phyloP scores from a whole-genome alignment of 2,888 invertebrate species.

The Congeria kusceri region DNA sequence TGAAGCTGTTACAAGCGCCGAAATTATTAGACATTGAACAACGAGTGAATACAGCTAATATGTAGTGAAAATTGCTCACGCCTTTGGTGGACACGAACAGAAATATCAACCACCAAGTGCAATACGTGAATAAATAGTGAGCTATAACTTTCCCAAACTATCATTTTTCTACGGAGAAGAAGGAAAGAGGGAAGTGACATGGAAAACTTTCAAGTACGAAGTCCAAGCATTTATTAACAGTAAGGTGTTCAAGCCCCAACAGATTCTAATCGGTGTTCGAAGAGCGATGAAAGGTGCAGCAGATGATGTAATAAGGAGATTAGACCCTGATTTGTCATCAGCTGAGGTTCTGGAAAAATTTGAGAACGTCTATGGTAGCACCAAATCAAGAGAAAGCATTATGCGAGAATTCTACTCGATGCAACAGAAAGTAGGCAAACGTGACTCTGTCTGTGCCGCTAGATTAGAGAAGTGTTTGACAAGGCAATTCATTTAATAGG shows the following conservation, averaged over 20 bases:
- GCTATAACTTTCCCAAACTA: conserved; percentile 8
- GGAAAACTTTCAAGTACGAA: no score
- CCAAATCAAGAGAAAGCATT: neutral
- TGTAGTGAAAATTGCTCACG: no score
- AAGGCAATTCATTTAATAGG: conserved; percentile 18
- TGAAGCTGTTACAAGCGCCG: no score
- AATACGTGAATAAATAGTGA: no score
- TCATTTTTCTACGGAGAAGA: neutral
- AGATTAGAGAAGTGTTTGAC: conserved; percentile 15
- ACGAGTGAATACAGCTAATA: no score
- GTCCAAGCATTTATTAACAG: no score
- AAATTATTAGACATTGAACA: no score
- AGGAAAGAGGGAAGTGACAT: no score
- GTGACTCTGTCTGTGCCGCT: neutral
- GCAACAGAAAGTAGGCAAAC: neutral
- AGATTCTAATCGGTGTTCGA: conserved; percentile 14
- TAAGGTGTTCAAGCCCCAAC: neutral
- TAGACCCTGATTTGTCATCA: neutral
- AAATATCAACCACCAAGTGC: no score
- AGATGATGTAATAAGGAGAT: conserved; percentile 9
- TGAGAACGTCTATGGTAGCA: conserved; percentile 15
- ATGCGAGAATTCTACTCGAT: conserved; percentile 10
- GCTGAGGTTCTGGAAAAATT: neutral
- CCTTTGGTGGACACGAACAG: no score
- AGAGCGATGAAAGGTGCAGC: conserved; percentile 18